phyloP scores from a whole-genome alignment of 2,113 vertebrate genomes.

The Pachypanchax playfairii region DNA sequence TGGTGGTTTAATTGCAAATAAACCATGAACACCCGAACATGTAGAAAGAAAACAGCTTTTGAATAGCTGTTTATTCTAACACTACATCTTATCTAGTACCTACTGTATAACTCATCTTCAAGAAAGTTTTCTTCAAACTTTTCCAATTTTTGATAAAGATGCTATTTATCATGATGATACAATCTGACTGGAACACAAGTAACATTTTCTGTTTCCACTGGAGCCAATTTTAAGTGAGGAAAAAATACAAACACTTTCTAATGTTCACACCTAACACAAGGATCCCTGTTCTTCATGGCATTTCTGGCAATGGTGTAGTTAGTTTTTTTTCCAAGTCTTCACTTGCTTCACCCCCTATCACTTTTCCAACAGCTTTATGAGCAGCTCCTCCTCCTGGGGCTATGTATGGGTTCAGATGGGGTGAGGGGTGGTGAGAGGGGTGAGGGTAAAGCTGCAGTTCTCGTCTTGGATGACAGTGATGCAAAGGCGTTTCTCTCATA shows the following conservation, averaged over 20 bases:
- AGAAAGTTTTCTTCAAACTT: no score
- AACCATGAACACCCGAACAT: no score
- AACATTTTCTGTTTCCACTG: no score
- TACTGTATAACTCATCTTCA: no score
- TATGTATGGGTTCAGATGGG: slow-evolving; percentile 69
- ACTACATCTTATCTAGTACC: no score
- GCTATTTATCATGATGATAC: no score
- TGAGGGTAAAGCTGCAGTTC: slow-evolving; percentile 65
- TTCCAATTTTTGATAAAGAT: no score
- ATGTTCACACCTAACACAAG: slow-evolving; percentile 39
- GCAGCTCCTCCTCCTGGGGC: slow-evolving; percentile 37
- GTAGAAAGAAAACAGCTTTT: no score
- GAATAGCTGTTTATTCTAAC: no score
- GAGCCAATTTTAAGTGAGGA: background rate
- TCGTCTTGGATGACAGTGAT: slow-evolving; percentile 70
- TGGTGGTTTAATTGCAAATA: no score
- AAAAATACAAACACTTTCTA: slow-evolving; percentile 36
- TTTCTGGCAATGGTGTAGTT: slow-evolving; percentile 57
- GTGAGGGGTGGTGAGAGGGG: slow-evolving; percentile 18
- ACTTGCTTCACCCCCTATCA: slow-evolving; percentile 9
- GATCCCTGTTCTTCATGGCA: slow-evolving; percentile 36
- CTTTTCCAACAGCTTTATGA: slow-evolving; percentile 9
- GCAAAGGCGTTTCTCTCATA: slow-evolving; percentile 73
- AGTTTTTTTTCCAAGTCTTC: slow-evolving; percentile 71
- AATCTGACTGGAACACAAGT: no score